These are phyloP conservation scores for Choristoneura rosaceana DNA, from an alignment of 2,888 invertebrate species.

Conservation along the genomic window DNA sequence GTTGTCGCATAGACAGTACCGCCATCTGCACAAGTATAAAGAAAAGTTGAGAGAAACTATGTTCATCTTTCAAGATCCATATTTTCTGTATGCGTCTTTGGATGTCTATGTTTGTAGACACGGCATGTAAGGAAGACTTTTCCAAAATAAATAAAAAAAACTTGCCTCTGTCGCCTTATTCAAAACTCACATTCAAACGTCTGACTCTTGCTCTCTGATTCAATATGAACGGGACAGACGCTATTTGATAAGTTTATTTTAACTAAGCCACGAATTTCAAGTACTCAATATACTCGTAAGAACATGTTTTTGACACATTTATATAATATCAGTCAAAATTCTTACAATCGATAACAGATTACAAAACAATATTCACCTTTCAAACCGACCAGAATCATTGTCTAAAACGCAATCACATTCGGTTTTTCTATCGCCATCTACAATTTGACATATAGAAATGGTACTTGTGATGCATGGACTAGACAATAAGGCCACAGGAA, in stretches of 20 bases:
- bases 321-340: slow-evolving; percentile 43
- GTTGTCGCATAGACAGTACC: too few species aligned
- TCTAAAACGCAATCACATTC: background rate
- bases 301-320: slow-evolving; percentile 31
- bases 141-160: background rate
- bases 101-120: too few species aligned
- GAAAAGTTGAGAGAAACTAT: too few species aligned
- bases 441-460: too few species aligned
- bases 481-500: too few species aligned
- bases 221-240: background rate
- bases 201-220: background rate
- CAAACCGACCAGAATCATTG: background rate
- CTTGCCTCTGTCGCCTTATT: background rate
- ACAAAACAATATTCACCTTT: slow-evolving; percentile 24
- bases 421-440: too few species aligned
- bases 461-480: too few species aligned
- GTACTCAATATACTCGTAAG: slow-evolving; percentile 29
- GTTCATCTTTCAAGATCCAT: too few species aligned
- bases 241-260: background rate
- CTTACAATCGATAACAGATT: slow-evolving; percentile 40
- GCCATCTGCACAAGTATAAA: too few species aligned
- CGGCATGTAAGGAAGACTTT: too few species aligned
- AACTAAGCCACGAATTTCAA: slow-evolving; percentile 23
- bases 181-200: background rate
- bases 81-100: too few species aligned